Base-by-base conservation (phyloP, 2,797 vertebrate genomes). In the Buphagus erythrorhynchus region DNA sequence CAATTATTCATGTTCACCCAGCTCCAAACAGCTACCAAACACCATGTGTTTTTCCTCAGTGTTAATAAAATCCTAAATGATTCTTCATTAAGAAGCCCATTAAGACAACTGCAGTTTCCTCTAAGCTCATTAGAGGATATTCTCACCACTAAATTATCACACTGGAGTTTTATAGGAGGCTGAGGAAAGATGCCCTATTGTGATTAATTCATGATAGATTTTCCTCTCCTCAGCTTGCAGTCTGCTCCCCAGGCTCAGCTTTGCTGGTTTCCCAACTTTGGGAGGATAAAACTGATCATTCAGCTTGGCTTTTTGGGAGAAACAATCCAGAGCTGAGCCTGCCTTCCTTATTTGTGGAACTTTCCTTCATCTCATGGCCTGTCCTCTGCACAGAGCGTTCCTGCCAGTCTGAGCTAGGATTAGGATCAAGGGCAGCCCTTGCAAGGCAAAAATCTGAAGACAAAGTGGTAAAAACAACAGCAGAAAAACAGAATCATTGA, bases 51-150 rank as follows among this genome's bases (percentile, higher is more conserved):
- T 97, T 98, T 97, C 88, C 88, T 97, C 96, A 65, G 83, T 79
- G 91, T 98, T 98, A 98, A 98, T 98, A 98, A 98, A 98, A 98
- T 58, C 93, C 74, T 84, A 98, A 98, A 97, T 97, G 97, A 97
- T 98, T 97, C 97, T 98, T 98, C 97, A 98, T 98, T 98, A 98
- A 97, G 96, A 78, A 97, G 95, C 95, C 97, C 96, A 97, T 98
- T 98, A 98, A 98, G 97, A 97, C 52, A 52, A 96, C 92, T 96
- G 97, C 96, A 83, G 97, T 96, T 98, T 98, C 97, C 96, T 97
- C 62, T 28, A 97, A 97, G 90, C 96, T 98, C 97, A 96, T 98
- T 98, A 98, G 95, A 58, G 62, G 76, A 92, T 93, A 93, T 96
- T 95, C 97, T 98, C 86, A 86, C 96, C 68, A 95, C 96, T 97